Conservation (phyloP, 2,113 vertebrate genomes). For the Myiozetetes cayanensis region DNA sequence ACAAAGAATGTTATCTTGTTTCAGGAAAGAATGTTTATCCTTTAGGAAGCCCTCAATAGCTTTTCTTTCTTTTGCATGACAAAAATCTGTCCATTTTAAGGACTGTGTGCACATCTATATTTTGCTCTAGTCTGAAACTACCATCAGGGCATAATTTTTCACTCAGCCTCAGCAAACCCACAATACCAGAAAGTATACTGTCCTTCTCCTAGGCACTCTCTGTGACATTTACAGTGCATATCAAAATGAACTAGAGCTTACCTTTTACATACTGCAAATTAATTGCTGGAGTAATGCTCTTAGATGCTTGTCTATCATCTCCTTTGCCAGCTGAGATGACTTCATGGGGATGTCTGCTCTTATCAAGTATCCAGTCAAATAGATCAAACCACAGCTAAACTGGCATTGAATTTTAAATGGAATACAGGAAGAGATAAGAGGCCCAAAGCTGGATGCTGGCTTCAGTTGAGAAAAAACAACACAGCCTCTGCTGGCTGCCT, state of each 20-base stretch:
- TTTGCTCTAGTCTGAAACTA: not conserved
- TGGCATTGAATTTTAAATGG: not conserved
- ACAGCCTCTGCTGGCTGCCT: not conserved
- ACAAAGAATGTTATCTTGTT: not conserved
- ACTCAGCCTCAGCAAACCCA: not conserved
- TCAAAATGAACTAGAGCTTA: not conserved
- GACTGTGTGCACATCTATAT: accelerated
- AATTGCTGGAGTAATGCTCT: not conserved
- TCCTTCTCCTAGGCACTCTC: not conserved
- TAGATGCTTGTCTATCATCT: not conserved
- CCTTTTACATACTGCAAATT: not conserved
- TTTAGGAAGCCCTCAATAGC: not conserved
- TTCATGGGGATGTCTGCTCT: not conserved
- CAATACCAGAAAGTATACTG: not conserved
- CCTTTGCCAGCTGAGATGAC: not conserved
- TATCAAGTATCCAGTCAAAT: not conserved
- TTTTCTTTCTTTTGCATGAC: not conserved
- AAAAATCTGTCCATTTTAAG: not conserved
- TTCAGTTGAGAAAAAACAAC: not conserved
- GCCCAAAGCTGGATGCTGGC: not conserved
- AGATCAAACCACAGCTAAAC: not conserved
- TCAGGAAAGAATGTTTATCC: not conserved
- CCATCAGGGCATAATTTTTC: not conserved
- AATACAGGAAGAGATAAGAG: not conserved
- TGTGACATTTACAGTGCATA: not conserved